Base-by-base conservation (phyloP, 2,888 invertebrate species). In the Drosophila niveifrons region DNA sequence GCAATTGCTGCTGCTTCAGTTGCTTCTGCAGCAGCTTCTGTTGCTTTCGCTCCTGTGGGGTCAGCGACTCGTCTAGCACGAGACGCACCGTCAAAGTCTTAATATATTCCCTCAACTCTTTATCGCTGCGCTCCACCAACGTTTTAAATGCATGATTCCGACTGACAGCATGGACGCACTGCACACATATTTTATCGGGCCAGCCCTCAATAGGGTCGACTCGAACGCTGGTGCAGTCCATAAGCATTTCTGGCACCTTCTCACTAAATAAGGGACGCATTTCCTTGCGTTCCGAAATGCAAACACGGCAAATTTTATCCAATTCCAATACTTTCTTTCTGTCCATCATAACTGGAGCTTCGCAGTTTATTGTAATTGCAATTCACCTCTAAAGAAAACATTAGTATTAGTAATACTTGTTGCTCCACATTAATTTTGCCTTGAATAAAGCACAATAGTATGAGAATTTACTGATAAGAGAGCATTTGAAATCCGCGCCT, bases 261-360 rank as follows among this genome's bases (percentile, higher is more conserved):
- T 94, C 95, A 76, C 94, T 94, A 85, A 95, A 95, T 67, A 95
- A 90, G 29, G 95, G 95, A 78, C 94, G 92, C 94, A 95, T 94
- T 85, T 95, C 95, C 88, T 94, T 94, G 88, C 95, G 95, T 80
- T 94, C 93, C 77, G 94, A 93, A 84, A 95, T 93, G 91, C 95
- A 95, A 56, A 94, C 94, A 18, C 95, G 93, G 91, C 95, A 95
- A 86, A 95, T 94, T 92, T 94, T 94, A 78, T 94, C 94, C 81
- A 95, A 83, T 74, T 93, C 92, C 53, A 92, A 81, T 62, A 90
- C 91, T 71, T 92, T 92, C 75, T 91, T 92, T 15, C 91, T 90
- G 66, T 91, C 92, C 91, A 91, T 91, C 68, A 81, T 85, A 57
- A 46, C 65, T 15, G 52, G 56, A 28, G 57, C 47, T 47, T 29